Evolutionary conservation across 2,797 vertebrate genomes (phyloP), one percentile per base, ranked within the genome.

Genomic region (Mormyrus hasselquistii): DNA sequence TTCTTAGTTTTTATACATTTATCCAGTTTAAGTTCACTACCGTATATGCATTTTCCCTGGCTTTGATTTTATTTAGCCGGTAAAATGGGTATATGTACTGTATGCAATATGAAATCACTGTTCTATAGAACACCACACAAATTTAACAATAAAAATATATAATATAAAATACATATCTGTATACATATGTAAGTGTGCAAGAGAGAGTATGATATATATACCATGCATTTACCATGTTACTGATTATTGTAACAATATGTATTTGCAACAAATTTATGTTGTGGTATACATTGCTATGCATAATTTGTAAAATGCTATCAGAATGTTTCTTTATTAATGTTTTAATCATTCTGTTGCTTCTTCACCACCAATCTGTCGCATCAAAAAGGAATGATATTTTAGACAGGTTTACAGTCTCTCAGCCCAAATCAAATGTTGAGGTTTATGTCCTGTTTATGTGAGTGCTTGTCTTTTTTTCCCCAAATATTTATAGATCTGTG

Each of bases 401-500:
- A 25, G 25, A 29, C 50, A 62, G 73, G 65, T 88, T 53, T 88
- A 65, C 83, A 47, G 41, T 41, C 88, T 82, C 76, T 83, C 25
- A 88, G 29, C 44, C 14, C 53, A 50, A 53, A 8, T 84, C 59
- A 69, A 10, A 65, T 88, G 62, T 44, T 84, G 79, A 85, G 25
- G 9, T 62, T 62, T 62, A 9, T 88, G 88, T 88, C 88, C 52
- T 49, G 55, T 90, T 57, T 82, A 57, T 62, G 34, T 89, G 14
- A 88, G 87, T 65, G 79, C 85, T 47, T 65, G 76, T 90, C 87
- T 89, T 89, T 88, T 88, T 38, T 38, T 14, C 50, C 87, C 52
- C 82, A 90, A 53, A 89, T 41, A 65, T 87, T 82, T 90, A 85
- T 69, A 86, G 59, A 53, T 90, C 86, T 90, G 89, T 91, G 87